A percentile compares a stretch with the other conserved stretches of the same genome.
Evolutionary conservation across 2,113 vertebrate genomes (phyloP).

Genomic region (Microtus pennsylvanicus): DNA sequence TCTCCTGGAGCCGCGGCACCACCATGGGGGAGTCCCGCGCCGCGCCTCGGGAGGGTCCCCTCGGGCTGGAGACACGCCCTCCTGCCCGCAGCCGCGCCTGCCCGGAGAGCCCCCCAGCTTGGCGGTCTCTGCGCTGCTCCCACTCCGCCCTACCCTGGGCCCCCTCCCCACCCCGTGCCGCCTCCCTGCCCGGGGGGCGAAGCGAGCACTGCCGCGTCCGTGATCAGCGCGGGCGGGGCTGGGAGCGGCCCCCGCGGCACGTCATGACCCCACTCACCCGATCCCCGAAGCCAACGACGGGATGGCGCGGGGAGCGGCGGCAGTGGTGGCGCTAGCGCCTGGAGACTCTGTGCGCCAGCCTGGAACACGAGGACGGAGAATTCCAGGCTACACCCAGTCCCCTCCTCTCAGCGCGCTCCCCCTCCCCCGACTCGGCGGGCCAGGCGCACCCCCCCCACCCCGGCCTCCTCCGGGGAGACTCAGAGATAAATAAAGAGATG

Average conservation of each 20-base stretch:
- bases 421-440: slow-evolving; percentile 68
- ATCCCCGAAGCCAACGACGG: slow-evolving; percentile 76
- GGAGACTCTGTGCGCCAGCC: slow-evolving; percentile 74
- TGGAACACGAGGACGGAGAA: slow-evolving; percentile 78
- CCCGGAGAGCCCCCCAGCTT: slow-evolving; percentile 76
- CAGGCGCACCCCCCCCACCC: too few relatives aligned
- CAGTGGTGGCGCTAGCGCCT: slow-evolving; percentile 60
- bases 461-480: slow-evolving; percentile 57
- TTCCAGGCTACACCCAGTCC: slow-evolving; percentile 79
- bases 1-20: slow-evolving; percentile 91
- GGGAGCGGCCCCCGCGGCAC: slow-evolving; percentile 52
- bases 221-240: slow-evolving; percentile 49
- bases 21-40: slow-evolving; percentile 91
- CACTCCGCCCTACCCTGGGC: slow-evolving; percentile 64
- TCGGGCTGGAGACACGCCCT: slow-evolving; percentile 82
- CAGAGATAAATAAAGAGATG: slow-evolving; percentile 67
- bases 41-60: slow-evolving; percentile 78
- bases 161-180: slow-evolving; percentile 63
- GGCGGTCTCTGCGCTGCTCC: slow-evolving; percentile 74
- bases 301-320: slow-evolving; percentile 62
- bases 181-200: slow-evolving; percentile 64
- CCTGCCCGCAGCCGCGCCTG: slow-evolving; percentile 78
- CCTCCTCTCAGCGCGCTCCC: slow-evolving; percentile 46
- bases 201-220: background rate
- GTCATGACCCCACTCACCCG: slow-evolving; percentile 79